A percentile compares a stretch with the other conserved stretches of the same genome.
Evolutionary conservation across 2,113 vertebrate species (phyloP).

Genomic region (Scatophagus argus): DNA sequence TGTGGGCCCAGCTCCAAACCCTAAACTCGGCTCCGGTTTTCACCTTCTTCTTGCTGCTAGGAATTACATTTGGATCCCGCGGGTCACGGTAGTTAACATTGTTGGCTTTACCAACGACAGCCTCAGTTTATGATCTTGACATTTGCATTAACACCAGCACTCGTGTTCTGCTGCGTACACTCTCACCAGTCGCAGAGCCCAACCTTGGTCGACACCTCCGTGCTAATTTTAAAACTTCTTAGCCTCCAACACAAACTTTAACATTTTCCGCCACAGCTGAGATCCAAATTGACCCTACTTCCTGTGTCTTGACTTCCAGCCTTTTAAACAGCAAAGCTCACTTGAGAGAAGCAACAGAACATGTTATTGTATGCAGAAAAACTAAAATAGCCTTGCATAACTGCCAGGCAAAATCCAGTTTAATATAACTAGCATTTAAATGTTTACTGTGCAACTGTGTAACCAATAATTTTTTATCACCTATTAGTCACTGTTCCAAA

Average conservation of each 20-base stretch:
- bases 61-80: background rate
- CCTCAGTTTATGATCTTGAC: constrained; percentile 14
- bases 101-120: background rate
- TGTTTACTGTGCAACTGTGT: background rate
- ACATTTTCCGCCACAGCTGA: constrained; percentile 22
- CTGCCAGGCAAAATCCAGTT: background rate
- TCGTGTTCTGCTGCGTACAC: background rate
- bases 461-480: too few species aligned
- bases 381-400: background rate
- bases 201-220: constrained; percentile 49
- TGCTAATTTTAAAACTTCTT: constrained; percentile 46
- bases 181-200: constrained; percentile 12
- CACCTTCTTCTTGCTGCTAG: constrained; percentile 2
- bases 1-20: constrained; percentile 21
- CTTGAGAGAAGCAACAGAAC: constrained; percentile 17
- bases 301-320: constrained; percentile 26
- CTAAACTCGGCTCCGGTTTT: constrained; percentile 21
- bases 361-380: constrained; percentile 3
- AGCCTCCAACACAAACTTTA: constrained; percentile 34
- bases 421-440: background rate
- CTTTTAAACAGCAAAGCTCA: constrained; percentile 5
- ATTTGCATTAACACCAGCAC: constrained; percentile 13
- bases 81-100: constrained; percentile 16
- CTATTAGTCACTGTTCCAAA: background rate
- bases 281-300: constrained; percentile 13